Base-by-base conservation (phyloP, 1,140 invertebrate genomes). In the Heliconius hermathena region DNA sequence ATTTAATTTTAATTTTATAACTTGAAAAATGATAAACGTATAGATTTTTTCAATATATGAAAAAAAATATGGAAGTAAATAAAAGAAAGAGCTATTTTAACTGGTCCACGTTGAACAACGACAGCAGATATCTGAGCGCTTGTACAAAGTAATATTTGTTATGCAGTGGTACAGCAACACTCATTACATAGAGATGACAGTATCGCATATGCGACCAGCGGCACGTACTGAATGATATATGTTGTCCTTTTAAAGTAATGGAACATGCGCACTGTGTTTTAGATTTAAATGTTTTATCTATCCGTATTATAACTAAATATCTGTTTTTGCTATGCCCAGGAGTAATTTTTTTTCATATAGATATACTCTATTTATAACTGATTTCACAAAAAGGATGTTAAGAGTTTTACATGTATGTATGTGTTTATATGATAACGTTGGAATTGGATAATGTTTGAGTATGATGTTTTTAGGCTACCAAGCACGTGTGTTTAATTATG, bases 191-290 rank as follows among this genome's bases (percentile, higher is more conserved):
- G 60, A 66, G 60, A 66, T 66, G 60, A 66, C 60, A 66, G 60
- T 66, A 66, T 66, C 60, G 60, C 60, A 66, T 26, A n/a, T 66
- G 60, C 60, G 26, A 66, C 60, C 60, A 66, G 26, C 26, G 60
- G 60, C 60, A 66, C 60, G 60, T 66, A 29, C 60, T 66, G 60
- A 66, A 66, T 66, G 60, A 66, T 66, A 66, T 66, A 66, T 66
- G 11, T 29, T 66, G 60, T 66, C 60, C 60, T 66, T 66, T 66
- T 66, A 66, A 66, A 66, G 22, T 66, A 66, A 66, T 66, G 60
- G 60, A 66, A 66, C 60, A 29, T 66, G 60, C 60, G 60, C 60
- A 66, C 8, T 66, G 60, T 66, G 60, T 29, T 29, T 66, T 66
- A 66, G 22, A 66, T 66, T 26, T 66, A 66, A 66, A 66, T 66